A percentile compares a stretch with the other conserved stretches of the same genome.
Conservation (phyloP, 1,140 invertebrate genomes). For the Neodiprion lecontei region DNA sequence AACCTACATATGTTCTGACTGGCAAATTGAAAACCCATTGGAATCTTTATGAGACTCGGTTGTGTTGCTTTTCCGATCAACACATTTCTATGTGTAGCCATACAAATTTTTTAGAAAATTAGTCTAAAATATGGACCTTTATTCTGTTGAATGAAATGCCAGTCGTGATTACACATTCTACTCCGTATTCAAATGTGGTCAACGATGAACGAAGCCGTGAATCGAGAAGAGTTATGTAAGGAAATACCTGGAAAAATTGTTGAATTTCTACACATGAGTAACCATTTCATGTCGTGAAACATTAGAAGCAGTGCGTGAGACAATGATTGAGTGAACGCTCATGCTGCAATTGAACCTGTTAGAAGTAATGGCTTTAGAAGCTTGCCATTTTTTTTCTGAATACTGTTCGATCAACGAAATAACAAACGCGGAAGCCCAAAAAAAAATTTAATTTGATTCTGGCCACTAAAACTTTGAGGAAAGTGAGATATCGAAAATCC, state of each 20-base stretch:
- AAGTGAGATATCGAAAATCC: too few relatives aligned
- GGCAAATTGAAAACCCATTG: background rate
- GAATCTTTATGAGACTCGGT: background rate
- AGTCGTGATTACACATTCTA: constrained; percentile 48
- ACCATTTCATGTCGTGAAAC: background rate
- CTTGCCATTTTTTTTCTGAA: background rate
- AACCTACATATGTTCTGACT: background rate
- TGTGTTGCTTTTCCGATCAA: too few relatives aligned
- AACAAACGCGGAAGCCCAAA: background rate
- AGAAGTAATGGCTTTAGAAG: background rate
- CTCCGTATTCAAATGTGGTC: constrained; percentile 47
- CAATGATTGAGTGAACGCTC: background rate
- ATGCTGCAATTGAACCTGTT: background rate
- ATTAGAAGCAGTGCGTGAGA: background rate
- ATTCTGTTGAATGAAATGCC: constrained; percentile 49
- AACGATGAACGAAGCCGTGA: constrained; percentile 53
- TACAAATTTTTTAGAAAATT: constrained; percentile 3
- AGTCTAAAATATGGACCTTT: constrained; percentile 48
- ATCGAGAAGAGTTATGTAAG: constrained; percentile 52
- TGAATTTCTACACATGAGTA: background rate
- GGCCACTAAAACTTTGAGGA: too few relatives aligned
- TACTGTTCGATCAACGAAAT: constrained; percentile 2
- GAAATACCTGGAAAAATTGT: constrained; percentile 55
- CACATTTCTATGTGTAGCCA: background rate
- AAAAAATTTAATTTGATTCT: too few relatives aligned